A percentile compares a stretch with the other conserved stretches of the same genome.
Conservation (phyloP, 2,888 invertebrate genomes). For the Drosophila vallismaia region DNA sequence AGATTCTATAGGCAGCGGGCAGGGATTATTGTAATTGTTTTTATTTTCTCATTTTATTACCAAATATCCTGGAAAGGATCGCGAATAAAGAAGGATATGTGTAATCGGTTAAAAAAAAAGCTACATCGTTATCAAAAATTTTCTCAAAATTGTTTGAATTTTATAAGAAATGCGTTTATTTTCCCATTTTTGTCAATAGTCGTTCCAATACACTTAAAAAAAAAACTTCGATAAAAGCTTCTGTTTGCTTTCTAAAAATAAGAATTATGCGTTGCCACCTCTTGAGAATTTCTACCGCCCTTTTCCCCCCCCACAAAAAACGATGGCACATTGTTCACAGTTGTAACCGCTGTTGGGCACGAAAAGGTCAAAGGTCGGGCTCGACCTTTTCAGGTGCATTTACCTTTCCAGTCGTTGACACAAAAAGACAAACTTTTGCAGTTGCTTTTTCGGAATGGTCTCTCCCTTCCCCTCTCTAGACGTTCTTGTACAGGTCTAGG, state of each 20-base stretch:
- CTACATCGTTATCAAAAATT: too few species aligned
- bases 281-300: conserved; percentile 37
- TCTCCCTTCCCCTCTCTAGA: background rate
- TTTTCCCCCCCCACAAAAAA: background rate
- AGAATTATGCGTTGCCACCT: conserved; percentile 30
- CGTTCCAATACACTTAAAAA: too few species aligned
- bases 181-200: too few species aligned
- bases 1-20: background rate
- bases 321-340: conserved; percentile 18
- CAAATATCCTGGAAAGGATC: conserved; percentile 16
- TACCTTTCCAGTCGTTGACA: conserved; percentile 74
- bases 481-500: conserved; percentile 34
- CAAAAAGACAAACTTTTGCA: conserved; percentile 34
- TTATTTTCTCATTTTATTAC: conserved; percentile 48
- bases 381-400: conserved; percentile 56
- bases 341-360: conserved; percentile 39
- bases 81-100: too few species aligned
- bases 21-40: background rate
- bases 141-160: too few species aligned
- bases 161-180: too few species aligned
- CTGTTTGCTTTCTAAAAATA: too few species aligned
- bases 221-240: too few species aligned
- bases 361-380: conserved; percentile 72
- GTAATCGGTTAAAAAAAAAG: too few species aligned
- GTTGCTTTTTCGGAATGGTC: conserved; percentile 13